phyloP scores from a whole-genome alignment of 2,113 vertebrate species.

The Lethenteron camtschaticum region DNA sequence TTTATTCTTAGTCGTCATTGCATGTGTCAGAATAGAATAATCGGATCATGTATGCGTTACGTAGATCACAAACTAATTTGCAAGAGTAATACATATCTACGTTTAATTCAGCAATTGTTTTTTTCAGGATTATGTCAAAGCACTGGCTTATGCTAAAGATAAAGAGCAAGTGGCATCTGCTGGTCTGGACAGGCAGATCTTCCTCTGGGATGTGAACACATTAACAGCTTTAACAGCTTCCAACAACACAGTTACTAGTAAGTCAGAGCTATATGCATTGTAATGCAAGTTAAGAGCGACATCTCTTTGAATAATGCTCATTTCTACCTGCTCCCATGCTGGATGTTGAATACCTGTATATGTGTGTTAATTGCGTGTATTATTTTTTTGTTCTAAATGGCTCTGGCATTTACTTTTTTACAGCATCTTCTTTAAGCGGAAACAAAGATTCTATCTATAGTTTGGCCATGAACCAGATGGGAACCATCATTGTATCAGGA shows the following conservation, averaged over 20 bases:
- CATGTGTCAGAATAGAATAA: too few species aligned
- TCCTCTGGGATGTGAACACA: conserved; percentile 98
- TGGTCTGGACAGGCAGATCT: conserved; percentile 89
- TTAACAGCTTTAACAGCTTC: conserved; percentile 91
- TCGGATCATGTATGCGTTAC: too few species aligned
- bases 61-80: too few species aligned
- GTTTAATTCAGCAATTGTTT: conserved; percentile 9
- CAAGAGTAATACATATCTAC: too few species aligned
- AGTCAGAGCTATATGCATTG: conserved; percentile 14
- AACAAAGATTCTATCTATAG: conserved; percentile 99
- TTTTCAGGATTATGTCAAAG: conserved; percentile 80
- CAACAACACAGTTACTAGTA: conserved; percentile 98
- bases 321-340: too few species aligned
- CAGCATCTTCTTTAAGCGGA: conserved; percentile 88
- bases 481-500: conserved; percentile 89
- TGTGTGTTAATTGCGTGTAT: too few species aligned
- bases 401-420: conserved; percentile 7
- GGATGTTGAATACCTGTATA: too few species aligned
- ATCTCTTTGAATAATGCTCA: too few species aligned
- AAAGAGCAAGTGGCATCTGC: conserved; percentile 93
- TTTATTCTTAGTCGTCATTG: too few species aligned
- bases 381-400: too few species aligned
- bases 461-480: conserved; percentile 97
- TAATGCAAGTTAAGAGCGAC: too few species aligned
- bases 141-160: conserved; percentile 88